Base-by-base conservation (phyloP, 2,113 vertebrate species). In the Ophiodon elongatus region DNA sequence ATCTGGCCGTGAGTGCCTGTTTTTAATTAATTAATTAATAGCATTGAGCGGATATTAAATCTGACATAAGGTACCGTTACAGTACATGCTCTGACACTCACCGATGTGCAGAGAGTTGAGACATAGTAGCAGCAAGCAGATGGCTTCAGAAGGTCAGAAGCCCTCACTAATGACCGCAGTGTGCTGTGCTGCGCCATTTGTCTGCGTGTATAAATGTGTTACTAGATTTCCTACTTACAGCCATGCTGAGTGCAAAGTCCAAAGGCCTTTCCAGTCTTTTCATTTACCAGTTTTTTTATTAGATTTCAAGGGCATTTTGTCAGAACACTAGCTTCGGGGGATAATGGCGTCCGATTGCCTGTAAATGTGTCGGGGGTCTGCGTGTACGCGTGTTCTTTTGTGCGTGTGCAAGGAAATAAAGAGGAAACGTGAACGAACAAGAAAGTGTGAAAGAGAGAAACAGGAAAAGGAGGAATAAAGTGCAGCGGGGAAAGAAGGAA, bases 261-360 rank as follows among this genome's bases (percentile, higher is more conserved):
- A 85, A 50, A 80, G 68, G 75, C 78, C 80, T 81, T 80, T 74
- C 45, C 57, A 31, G 85, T 88, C 89, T 93, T 92, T 90, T 92
- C 87, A 91, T 92, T 92, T 89, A 89, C 14, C 72, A 52, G 67
- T 76, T 91, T 76, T 90, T 88, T 79, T 91, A 90, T 92, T 90
- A 86, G 84, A 88, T 89, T 93, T 91, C 90, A 94, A 89, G 86
- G 91, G 85, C 85, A 85, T 91, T 90, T 85, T 85, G 84, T 82
- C 66, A 14, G 72, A 57, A 66, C 65, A 17, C 70, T 50, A n/a
- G 59, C 82, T 84, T 89, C 45, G 0, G 33, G 91, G 85, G 88
- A 88, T 80, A 67, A 78, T 83, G 70, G 73, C 17, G 4, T 45
- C 62, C 83, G 84, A 91, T 85, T 88, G 85, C 71, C 52, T 86